phyloP scores from a whole-genome alignment of 2,888 invertebrate species.

The Asteroscopus sphinx region DNA sequence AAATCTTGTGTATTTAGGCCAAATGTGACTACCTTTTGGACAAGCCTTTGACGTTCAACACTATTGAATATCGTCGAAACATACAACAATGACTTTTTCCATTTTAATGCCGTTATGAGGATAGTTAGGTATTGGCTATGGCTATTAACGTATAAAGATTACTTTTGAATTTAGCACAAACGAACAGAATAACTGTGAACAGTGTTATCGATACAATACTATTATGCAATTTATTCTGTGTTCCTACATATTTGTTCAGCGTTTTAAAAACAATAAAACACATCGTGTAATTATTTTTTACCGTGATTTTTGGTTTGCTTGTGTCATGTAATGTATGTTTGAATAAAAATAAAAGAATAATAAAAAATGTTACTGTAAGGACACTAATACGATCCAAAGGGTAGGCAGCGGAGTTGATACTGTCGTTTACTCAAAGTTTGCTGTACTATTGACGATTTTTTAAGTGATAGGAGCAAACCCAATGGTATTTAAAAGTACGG shows the following conservation, averaged over 20 bases:
- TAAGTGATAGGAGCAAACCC: too few relatives aligned
- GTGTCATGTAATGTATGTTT: too few relatives aligned
- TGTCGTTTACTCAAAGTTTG: too few relatives aligned
- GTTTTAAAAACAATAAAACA: neutral
- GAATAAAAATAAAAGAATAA: too few relatives aligned
- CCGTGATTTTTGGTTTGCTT: too few relatives aligned
- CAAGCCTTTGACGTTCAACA: neutral
- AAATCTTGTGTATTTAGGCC: neutral
- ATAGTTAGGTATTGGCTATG: constrained; percentile 8
- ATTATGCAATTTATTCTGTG: neutral
- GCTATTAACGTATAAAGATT: constrained; percentile 22
- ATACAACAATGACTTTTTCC: constrained; percentile 21
- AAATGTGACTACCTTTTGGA: neutral
- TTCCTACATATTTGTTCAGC: neutral
- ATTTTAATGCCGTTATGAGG: constrained; percentile 22
- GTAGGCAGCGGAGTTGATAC: too few relatives aligned
- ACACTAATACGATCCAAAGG: too few relatives aligned
- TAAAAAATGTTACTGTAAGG: too few relatives aligned
- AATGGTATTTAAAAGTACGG: too few relatives aligned
- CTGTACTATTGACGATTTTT: too few relatives aligned
- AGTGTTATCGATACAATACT: neutral
- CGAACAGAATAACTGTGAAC: neutral
- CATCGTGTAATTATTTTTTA: too few relatives aligned
- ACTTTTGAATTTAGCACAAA: constrained; percentile 16
- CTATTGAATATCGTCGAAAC: constrained; percentile 3